phyloP scores from a whole-genome alignment of 2,113 vertebrate species.

The human (Homo sapiens) region GRCh38 chrX:101709001-101709500 shows the following conservation, averaged over 20 bases:
- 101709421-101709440: background rate
- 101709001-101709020: background rate
- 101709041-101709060: background rate
- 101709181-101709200: conserved; percentile 22
- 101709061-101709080: background rate
- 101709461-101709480: no score
- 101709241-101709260: background rate
- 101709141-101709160: background rate
- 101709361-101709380: background rate
- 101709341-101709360: background rate
- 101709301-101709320: background rate
- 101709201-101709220: background rate
- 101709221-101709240: background rate
- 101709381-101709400: background rate
- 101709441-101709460: background rate
- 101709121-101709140: background rate
- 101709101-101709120: background rate
- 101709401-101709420: background rate
- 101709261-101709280: conserved; percentile 41
- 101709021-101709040: background rate
- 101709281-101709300: conserved; percentile 48
- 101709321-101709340: background rate
- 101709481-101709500: background rate
- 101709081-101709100: background rate
- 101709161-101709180: background rate